Base-by-base conservation (phyloP, 1,140 invertebrate species). In the Cylas formicarius region DNA sequence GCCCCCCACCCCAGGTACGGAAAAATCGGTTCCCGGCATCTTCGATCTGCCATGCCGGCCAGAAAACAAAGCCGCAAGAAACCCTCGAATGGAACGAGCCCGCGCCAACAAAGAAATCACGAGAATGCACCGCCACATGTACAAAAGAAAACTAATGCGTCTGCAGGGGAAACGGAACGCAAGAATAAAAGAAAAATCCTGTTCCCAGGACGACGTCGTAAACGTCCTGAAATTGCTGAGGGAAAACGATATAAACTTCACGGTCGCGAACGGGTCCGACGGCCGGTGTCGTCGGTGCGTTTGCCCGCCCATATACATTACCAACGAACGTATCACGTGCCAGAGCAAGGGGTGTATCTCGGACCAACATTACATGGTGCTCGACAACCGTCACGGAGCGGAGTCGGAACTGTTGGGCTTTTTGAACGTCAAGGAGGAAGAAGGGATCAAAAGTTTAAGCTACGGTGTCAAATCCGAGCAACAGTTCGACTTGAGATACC, bases 321-420 rank as follows among this genome's bases (percentile, higher is more conserved):
- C n/a, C n/a, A n/a, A 13, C 16, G 27, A 23, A 2, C 18, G 36
- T 26, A 14, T 44, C 17, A 23, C 17, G 1, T n/a, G n/a, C n/a
- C n/a, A n/a, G n/a, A n/a, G n/a, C n/a, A n/a, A n/a, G n/a, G n/a
- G n/a, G n/a, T 50, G 48, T 27, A 24, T 18, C 22, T 16, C 33
- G 24, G 8, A 10, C 27, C 22, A 34, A 13, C 27, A 11, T 20
- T 24, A 22, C 4, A 39, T 44, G 41, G 11, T 44, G 13, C 24
- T 39, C 20, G 32, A 29, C 11, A 44, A 44, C 13, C 4, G 16
- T 11, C 11, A 50, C 11, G 28, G 41, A 13, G 27, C 39, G 10
- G 32, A 45, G n/a, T 19, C 42, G 18, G 24, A 49, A 11, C 29
- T 54, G n/a, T 24, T 50, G 9, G 52, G 48, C 14, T 54, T 54